A percentile compares a stretch with the other conserved stretches of the same genome.
These are phyloP conservation scores for Myotis planiceps DNA, from an alignment of 2,797 vertebrate species.

Conservation along the genomic window DNA sequence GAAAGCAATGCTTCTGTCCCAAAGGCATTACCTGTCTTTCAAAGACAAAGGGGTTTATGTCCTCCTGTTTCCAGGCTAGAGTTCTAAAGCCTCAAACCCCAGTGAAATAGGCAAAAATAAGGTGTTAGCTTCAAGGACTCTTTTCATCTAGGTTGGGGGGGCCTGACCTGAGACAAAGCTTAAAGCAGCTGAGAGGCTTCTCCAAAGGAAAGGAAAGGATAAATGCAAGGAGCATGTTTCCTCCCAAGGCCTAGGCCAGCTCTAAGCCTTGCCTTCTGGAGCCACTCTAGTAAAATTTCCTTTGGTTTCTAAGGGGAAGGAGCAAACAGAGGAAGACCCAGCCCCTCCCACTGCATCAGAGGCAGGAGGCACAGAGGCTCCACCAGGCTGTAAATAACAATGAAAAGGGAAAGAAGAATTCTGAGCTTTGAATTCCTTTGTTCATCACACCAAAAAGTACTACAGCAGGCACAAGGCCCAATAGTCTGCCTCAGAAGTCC, in stretches of 20 bases:
- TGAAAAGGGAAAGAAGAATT: not conserved
- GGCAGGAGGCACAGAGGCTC: not conserved
- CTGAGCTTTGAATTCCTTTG: conserved; percentile 27
- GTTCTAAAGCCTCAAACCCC: not conserved
- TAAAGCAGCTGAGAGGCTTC: not conserved
- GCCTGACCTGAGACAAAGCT: not conserved
- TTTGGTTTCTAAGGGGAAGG: not conserved
- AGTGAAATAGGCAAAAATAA: not conserved
- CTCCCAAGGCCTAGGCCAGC: not conserved
- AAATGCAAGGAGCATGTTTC: not conserved
- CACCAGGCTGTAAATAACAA: not conserved
- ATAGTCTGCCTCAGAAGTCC: not conserved
- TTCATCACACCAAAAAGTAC: not conserved
- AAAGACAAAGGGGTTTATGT: not conserved
- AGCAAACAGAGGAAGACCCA: not conserved
- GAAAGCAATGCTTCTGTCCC: not conserved
- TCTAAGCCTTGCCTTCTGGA: not conserved
- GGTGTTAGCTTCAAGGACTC: not conserved
- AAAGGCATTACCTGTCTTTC: not conserved
- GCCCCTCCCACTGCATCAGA: not conserved
- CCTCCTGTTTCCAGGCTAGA: not conserved
- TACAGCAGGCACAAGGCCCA: not conserved
- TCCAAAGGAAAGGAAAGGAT: not conserved
- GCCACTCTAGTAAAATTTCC: not conserved
- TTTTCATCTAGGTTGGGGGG: not conserved